Base-by-base conservation (phyloP, 2,797 vertebrate species). In the Arnoldichthys spilopterus region DNA sequence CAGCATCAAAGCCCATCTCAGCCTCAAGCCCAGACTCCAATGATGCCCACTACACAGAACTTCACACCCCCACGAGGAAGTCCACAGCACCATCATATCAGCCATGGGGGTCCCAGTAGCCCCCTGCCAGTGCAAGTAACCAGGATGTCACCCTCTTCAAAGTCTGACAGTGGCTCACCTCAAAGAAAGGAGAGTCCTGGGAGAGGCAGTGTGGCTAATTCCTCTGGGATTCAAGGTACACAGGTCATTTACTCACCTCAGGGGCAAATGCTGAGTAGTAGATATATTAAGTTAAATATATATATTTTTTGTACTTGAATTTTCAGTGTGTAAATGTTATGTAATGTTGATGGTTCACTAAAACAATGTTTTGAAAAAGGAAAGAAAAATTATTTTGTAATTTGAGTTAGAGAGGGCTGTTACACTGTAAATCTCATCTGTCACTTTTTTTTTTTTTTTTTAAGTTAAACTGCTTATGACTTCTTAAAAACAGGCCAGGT, bases 1-100 rank as follows among this genome's bases (percentile, higher is more conserved):
- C 85, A 84, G 66, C 70, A 74, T 20, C 80, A 82, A 67, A 62
- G 69, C 13, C 72, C 70, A 22, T 63, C 85, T 56, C 91, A 90
- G 47, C 54, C 82, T 53, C 91, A 89, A 78, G 67, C 86, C 66
- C 91, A 90, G 76, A 64, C 87, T 82, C 91, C 87, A 74, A 87
- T 93, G 85, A 89, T 91, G 75, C 86, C 90, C 2, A 79, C 87
- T 6, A 34, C 90, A 53, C 93, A 94, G 86, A 93, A 85, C 79
- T 94, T 93, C 67, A 90, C 91, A 12, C 89, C 93, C n/a, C 90
- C 92, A 18, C 91, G 69, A 45, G 90, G 90, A 80, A 94, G 93
- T 85, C 92, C 92, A 0, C 92, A 93, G 85, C 91, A 92, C 77
- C 91, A 91, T 85, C 87, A 86, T 58, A 40, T 92, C 54, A 86